Evolutionary conservation across 2,888 invertebrate species (phyloP).

Genomic region (Erebia palarica): DNA sequence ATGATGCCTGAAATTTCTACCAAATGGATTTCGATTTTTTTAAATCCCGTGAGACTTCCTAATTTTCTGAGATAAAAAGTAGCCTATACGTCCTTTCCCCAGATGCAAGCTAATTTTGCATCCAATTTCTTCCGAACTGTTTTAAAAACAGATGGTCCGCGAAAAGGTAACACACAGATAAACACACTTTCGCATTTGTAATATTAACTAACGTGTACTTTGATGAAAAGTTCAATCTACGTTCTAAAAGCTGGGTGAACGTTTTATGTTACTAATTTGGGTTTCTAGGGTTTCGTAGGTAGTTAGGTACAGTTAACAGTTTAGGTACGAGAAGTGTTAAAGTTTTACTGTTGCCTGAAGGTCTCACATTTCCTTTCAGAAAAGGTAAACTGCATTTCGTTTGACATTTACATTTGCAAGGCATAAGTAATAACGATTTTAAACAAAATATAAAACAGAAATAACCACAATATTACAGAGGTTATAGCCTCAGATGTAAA

Average conservation of each 20-base stretch:
- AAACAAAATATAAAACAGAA: constrained; percentile 11
- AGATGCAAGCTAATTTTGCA: no score
- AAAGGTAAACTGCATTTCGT: constrained; percentile 37
- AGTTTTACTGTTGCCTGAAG: constrained; percentile 18
- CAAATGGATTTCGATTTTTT: no score
- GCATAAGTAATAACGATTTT: constrained; percentile 24
- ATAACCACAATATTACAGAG: constrained; percentile 7
- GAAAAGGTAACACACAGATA: no score
- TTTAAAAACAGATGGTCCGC: no score
- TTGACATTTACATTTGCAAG: constrained; percentile 37
- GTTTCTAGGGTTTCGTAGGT: not conserved
- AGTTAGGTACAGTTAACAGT: not conserved
- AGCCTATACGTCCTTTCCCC: no score
- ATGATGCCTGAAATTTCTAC: no score
- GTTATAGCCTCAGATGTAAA: constrained; percentile 2
- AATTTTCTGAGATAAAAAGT: no score
- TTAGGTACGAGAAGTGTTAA: not conserved
- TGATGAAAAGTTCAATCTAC: not conserved
- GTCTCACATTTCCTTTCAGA: constrained; percentile 29
- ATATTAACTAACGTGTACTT: no score
- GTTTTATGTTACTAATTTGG: not conserved
- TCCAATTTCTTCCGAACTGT: no score
- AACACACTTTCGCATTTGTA: no score
- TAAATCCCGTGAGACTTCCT: no score
- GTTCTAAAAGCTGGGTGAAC: not conserved